Evolutionary conservation across 2,113 vertebrate genomes (phyloP).

Genomic region (Forbesichthys agassizii): DNA sequence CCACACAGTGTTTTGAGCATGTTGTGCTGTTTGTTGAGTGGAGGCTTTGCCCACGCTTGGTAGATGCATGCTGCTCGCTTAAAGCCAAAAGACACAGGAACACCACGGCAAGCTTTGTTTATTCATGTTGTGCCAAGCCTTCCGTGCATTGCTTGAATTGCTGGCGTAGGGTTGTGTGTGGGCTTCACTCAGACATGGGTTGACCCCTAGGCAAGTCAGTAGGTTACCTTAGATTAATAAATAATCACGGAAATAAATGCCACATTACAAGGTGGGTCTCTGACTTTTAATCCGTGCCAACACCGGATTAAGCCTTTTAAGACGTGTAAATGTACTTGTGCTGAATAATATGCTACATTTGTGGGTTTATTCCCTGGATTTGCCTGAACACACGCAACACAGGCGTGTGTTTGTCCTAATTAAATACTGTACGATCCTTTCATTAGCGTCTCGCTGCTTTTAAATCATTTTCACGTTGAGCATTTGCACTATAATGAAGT

Average conservation of each 20-base stretch:
- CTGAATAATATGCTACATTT: conserved; percentile 31
- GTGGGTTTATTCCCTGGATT: conserved; percentile 9
- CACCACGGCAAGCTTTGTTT: conserved; percentile 34
- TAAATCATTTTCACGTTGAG: conserved; percentile 26
- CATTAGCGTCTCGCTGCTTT: conserved; percentile 18
- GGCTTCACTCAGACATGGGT: conserved; percentile 51
- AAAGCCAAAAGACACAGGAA: conserved; percentile 44
- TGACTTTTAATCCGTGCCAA: conserved; percentile 46
- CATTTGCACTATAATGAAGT: conserved; percentile 39
- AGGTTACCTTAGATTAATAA: conserved; percentile 62
- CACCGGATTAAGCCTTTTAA: conserved; percentile 47
- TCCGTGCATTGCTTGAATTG: conserved; percentile 35
- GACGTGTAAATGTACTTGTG: conserved; percentile 39
- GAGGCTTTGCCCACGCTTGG: conserved; percentile 35
- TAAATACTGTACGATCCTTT: conserved; percentile 6
- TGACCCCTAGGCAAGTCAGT: conserved; percentile 39
- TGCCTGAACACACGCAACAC: background rate
- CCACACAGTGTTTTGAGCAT: background rate
- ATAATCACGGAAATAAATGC: conserved; percentile 58
- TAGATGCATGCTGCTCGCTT: conserved; percentile 33
- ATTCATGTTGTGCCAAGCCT: conserved; percentile 67
- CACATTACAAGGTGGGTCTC: conserved; percentile 36
- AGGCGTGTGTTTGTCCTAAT: conserved; percentile 4
- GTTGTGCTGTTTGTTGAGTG: conserved; percentile 14
- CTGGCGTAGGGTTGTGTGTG: conserved; percentile 50